Evolutionary conservation across 2,113 vertebrate genomes (phyloP).

Genomic region (Plecotus auritus): DNA sequence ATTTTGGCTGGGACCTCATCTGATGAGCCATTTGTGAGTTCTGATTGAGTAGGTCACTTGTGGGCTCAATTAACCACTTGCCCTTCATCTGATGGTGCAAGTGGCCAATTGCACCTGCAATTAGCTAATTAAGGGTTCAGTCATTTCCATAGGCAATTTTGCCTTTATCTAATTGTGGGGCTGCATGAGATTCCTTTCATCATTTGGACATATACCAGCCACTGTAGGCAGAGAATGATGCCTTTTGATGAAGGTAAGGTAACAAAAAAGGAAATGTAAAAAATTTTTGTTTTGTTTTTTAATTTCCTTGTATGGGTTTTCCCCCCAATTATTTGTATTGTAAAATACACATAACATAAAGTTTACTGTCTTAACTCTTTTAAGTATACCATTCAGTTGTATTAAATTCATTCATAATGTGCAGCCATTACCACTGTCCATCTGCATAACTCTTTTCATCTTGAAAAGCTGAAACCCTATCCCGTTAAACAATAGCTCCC

Average conservation of each 20-base stretch:
- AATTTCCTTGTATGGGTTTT: background rate
- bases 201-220: constrained; percentile 22
- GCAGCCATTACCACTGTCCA: background rate
- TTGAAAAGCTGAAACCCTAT: background rate
- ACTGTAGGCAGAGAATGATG: background rate
- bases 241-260: background rate
- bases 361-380: background rate
- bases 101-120: constrained; percentile 74
- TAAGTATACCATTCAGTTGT: background rate
- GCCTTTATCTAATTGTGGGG: constrained; percentile 68
- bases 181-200: constrained; percentile 54
- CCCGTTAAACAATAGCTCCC: background rate
- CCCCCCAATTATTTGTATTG: background rate
- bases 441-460: background rate
- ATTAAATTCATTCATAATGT: background rate
- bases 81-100: constrained; percentile 74
- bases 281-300: background rate
- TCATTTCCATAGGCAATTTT: constrained; percentile 74
- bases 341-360: background rate
- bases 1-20: constrained; percentile 59
- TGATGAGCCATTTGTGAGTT: constrained; percentile 74
- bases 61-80: constrained; percentile 77
- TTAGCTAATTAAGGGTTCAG: constrained; percentile 74
- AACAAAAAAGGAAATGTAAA: background rate
- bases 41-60: constrained; percentile 76